Conservation (phyloP, 2,113 vertebrate genomes). For the Myotis yumanensis region DNA sequence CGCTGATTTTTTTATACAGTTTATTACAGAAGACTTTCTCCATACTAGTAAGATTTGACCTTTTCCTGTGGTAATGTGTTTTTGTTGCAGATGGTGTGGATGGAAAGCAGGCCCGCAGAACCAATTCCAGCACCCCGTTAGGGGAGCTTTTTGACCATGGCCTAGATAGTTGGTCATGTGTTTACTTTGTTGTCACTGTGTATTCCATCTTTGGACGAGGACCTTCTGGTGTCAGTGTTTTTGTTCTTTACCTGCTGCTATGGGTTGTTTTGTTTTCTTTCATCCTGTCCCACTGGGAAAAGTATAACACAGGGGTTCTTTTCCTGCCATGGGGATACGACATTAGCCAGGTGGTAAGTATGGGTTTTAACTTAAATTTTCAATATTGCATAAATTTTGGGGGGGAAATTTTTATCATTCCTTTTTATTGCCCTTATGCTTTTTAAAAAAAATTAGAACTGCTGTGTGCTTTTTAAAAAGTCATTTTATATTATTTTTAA, state of each 20-base stretch:
- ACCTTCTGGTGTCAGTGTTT: conserved; percentile 91
- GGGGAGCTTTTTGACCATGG: conserved; percentile 99
- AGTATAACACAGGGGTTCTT: conserved; percentile 98
- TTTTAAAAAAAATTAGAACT: conserved; percentile 39
- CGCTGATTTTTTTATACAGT: background rate
- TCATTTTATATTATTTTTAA: background rate
- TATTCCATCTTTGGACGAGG: conserved; percentile 98
- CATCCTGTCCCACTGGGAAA: conserved; percentile 99
- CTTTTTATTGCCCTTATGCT: background rate
- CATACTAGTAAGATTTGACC: background rate
- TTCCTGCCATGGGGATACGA: conserved; percentile 99
- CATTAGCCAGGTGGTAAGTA: conserved; percentile 97
- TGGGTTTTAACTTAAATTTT: background rate
- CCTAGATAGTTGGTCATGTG: conserved; percentile 98
- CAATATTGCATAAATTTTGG: background rate
- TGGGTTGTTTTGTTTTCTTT: conserved; percentile 99
- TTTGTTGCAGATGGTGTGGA: conserved; percentile 92
- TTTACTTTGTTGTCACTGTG: conserved; percentile 97
- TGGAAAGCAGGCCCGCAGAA: conserved; percentile 96
- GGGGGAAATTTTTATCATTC: background rate
- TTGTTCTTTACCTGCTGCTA: conserved; percentile 92
- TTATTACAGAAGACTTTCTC: background rate
- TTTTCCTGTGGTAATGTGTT: background rate
- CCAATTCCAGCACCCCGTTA: conserved; percentile 96
- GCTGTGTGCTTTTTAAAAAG: background rate